Evolutionary conservation across 2,113 vertebrate species (phyloP), one percentile per base, ranked within the genome.

Genomic region (Thamnaconus septentrionalis): DNA sequence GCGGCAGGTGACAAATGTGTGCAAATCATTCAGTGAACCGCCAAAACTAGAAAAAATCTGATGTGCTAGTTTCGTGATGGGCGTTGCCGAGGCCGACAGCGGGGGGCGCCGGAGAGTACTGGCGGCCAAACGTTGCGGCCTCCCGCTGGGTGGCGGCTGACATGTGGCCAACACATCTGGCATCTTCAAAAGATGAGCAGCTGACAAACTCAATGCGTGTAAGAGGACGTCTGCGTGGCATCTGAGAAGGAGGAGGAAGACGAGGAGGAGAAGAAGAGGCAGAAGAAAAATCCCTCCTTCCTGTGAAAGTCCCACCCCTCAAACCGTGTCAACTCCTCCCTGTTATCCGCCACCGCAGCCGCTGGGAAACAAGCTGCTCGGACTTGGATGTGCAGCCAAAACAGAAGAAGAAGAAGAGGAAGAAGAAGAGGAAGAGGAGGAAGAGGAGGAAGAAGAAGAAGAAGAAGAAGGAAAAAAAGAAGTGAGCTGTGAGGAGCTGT

Each of bases 171-270:
- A 85, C 83, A 86, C 84, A 85, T 86, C 87, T 85, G 85, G 2
- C 86, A 88, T 90, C 84, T 86, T 90, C 90, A 90, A 89, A 91
- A n/a, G 90, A 85, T 82, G 78, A 63, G 56, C 75, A 31, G 65
- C 85, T 79, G 87, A 79, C 87, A 88, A 88, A 82, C 83, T 84
- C 80, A 83, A 87, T 86, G 80, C 86, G 87, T 82, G 81, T 79
- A 80, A 81, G 18, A 31, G 74, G 78, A 74, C 65, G 85, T 76
- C 81, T 87, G 89, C 65, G 69, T 73, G 39, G 79, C 87, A 83
- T 84, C 81, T 85, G 87, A 81, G 73, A 80, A 81, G 1, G 18
- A 31, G 18, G 18, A 31, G 18, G 18, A 31, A 1, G 18, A 31
- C 1, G 18, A 31, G 18, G 18, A 31, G 18, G 2, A 31, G 18